Evolutionary conservation across 1,140 invertebrate species (phyloP), one percentile per base, ranked within the genome.

Genomic region (Drosophila sechellia): DNA sequence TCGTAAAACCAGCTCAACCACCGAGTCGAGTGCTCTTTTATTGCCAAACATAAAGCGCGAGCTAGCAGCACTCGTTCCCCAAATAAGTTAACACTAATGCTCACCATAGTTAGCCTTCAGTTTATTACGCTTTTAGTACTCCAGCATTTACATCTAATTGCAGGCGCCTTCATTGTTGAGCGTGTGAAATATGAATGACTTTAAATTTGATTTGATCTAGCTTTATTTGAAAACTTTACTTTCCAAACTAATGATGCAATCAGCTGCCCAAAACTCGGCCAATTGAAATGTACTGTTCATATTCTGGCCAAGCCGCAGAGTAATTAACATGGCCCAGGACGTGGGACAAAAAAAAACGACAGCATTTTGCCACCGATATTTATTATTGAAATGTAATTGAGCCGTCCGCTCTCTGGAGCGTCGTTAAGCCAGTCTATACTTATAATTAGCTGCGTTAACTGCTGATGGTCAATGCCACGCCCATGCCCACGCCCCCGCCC

Each of bases 381-480:
- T 64, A 60, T 60, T 75, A 54, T 57, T 81, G 53, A 61, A 72
- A 77, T 77, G 69, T 61, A 75, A 46, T 57, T 77, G 65, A 58
- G 52, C 42, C 25, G 6, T 37, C 15, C 34, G 61, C 31, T 72
- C 78, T 77, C 78, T 37, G 34, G 66, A 65, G 78, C 64, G 50
- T 72, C 73, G 75, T 81, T 81, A 65, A 57, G 17, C 56, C 42
- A 72, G 78, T 59, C 65, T 61, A 54, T 70, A 70, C 63, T 55
- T 70, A 76, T 81, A 81, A 81, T 77, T 66, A 72, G 69, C 55
- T 65, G 60, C 52, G 73, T 56, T 74, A 76, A 58, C 60, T 45
- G 71, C 60, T 65, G 64, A 68, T 68, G 63, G 64, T 27, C 64
- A 64, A 35, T 65, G 64, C 60, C 59, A 43, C 64, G 45, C 69